Base-by-base conservation (phyloP, 2,888 invertebrate species). In the Charanyca ferruginea region DNA sequence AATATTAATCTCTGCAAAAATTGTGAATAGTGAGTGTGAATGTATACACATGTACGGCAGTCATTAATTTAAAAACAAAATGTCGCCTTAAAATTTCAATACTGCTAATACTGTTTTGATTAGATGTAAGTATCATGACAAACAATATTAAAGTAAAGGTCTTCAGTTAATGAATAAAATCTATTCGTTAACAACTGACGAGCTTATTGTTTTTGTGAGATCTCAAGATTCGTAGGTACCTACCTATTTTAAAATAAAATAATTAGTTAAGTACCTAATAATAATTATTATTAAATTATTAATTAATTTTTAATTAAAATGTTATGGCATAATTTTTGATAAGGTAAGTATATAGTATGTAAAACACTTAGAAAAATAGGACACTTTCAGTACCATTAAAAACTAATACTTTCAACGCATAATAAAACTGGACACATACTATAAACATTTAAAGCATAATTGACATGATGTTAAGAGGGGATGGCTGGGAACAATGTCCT, bases 21-120 rank as follows among this genome's bases (percentile, higher is more conserved):
- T 32, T 22, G n/a, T n/a, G n/a, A n/a, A n/a, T n/a, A n/a, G n/a
- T n/a, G n/a, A n/a, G n/a, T n/a, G n/a, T n/a, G n/a, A n/a, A n/a
- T n/a, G n/a, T n/a, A 28, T 18, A 28, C 11, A 38, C 54, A 52
- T 55, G 3, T 18, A n/a, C n/a, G 3, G 42, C 28, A 20, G 3
- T 22, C 9, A 22, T 18, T 22, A 18, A 18, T 16, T 23, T 25
- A 8, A n/a, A 44, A 28, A 35, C 2, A 20, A 49, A 20, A 22
- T 22, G 11, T 35, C 5, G 7, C 7, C 22, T 54, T 16, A 1
- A 28, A 32, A 32, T n/a, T 42, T 11, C 0, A 57, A 67, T 16
- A 32, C 9, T 32, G 9, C 35, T 49, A 49, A 59, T 68, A 68
- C 59, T 49, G 28, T 28, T 28, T 41, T 66, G n/a, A 25, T 42